These are phyloP conservation scores for Diplodus puntazzo DNA, from an alignment of 2,797 vertebrate species.

Conservation along the genomic window DNA sequence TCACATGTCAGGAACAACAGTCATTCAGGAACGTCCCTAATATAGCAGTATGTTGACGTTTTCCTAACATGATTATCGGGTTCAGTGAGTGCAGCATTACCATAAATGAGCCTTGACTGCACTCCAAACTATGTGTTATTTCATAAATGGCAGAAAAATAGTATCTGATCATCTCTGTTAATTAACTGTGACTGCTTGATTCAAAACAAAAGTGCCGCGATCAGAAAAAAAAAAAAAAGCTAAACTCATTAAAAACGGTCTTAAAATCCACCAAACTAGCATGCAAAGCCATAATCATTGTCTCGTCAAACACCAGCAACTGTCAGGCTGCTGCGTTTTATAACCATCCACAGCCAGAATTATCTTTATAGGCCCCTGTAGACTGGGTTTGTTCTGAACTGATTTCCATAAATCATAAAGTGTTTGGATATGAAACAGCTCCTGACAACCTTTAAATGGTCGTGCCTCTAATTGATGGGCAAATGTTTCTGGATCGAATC, in stretches of 20 bases:
- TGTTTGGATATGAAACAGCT: background rate
- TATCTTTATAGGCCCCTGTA: conserved; percentile 17
- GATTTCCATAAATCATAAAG: conserved; percentile 29
- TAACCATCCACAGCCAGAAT: conserved; percentile 27
- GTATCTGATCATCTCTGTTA: conserved; percentile 13
- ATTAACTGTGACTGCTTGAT: conserved; percentile 13
- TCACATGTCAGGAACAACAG: too few species aligned
- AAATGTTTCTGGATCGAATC: conserved; percentile 1
- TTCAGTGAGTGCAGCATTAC: background rate
- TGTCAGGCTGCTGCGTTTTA: conserved; percentile 22
- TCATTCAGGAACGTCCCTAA: too few species aligned
- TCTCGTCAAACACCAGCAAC: conserved; percentile 30
- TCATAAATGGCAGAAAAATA: conserved; percentile 10
- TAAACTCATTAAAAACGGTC: conserved; percentile 34
- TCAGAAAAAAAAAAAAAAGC: conserved; percentile 16
- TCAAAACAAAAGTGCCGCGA: conserved; percentile 25
- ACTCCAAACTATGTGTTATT: conserved; percentile 1
- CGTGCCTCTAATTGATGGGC: background rate
- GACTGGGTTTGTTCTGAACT: conserved; percentile 25
- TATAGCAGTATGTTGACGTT: background rate
- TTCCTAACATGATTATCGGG: background rate
- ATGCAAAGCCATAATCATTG: conserved; percentile 25
- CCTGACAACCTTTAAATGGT: background rate
- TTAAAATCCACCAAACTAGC: conserved; percentile 31
- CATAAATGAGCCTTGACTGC: background rate